Conservation (phyloP, 2,113 vertebrate genomes). For the Lota lota region DNA sequence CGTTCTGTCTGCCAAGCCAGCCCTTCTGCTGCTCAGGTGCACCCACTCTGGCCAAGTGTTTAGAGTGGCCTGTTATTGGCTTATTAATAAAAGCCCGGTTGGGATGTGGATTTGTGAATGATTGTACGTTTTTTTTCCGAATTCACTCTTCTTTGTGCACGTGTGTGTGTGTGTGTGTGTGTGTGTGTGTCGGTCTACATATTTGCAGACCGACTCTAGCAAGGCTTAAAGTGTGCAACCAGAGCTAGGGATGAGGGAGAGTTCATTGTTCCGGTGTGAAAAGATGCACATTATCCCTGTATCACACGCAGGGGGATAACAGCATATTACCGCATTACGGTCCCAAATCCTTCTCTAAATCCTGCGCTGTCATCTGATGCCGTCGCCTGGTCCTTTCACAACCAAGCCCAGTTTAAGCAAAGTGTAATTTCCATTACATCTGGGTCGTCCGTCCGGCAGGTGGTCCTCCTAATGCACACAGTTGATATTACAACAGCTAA, state of each 20-base stretch:
- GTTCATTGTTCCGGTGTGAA: constrained; percentile 27
- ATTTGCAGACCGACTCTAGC: no score
- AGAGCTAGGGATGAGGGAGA: background rate
- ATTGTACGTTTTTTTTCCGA: background rate
- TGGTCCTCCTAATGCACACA: background rate
- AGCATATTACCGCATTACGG: constrained; percentile 28
- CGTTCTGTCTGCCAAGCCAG: constrained; percentile 11
- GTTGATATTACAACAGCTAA: constrained; percentile 29
- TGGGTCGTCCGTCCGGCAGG: background rate
- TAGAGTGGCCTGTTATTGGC: constrained; percentile 5
- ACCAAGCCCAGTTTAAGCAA: constrained; percentile 26
- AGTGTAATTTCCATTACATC: no score
- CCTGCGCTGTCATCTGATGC: constrained; percentile 21
- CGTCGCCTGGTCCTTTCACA: constrained; percentile 35
- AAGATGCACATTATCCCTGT: constrained; percentile 35
- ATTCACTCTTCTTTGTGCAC: no score
- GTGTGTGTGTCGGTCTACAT: background rate
- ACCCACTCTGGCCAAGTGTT: constrained; percentile 24
- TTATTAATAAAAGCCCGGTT: constrained; percentile 18
- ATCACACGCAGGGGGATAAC: constrained; percentile 6
- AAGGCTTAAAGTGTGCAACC: no score
- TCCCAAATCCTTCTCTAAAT: constrained; percentile 36
- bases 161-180: constrained; percentile 2
- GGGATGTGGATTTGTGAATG: constrained; percentile 9
- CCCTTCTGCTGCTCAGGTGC: constrained; percentile 32